These are phyloP conservation scores for Malurus elegans DNA, from an alignment of 2,113 vertebrate species.

Conservation along the genomic window DNA sequence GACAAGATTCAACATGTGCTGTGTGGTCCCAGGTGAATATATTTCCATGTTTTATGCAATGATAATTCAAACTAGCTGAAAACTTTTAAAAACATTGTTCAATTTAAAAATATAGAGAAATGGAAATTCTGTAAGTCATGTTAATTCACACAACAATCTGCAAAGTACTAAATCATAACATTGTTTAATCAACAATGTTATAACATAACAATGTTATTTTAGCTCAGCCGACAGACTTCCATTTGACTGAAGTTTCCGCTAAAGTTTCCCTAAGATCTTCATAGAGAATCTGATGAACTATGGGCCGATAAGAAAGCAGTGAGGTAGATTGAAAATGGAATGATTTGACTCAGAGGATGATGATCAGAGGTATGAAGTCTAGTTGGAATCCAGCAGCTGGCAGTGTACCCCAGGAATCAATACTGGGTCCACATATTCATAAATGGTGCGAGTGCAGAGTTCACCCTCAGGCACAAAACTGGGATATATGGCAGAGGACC, in stretches of 20 bases:
- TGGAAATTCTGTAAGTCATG: background rate
- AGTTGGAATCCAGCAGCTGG: background rate
- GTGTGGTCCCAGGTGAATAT: background rate
- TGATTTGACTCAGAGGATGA: background rate
- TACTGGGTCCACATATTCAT: background rate
- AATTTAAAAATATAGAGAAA: background rate
- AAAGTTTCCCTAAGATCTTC: background rate
- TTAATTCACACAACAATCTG: background rate
- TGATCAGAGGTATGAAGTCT: background rate
- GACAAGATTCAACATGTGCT: constrained; percentile 4
- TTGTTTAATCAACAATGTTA: background rate
- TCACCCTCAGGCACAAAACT: background rate
- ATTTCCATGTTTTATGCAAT: constrained; percentile 19
- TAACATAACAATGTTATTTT: too few species aligned
- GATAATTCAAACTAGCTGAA: background rate
- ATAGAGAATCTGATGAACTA: background rate
- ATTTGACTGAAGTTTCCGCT: background rate
- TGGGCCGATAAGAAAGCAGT: background rate
- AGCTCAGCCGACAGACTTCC: background rate
- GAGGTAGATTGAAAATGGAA: background rate
- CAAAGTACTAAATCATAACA: background rate
- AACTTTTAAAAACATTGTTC: background rate
- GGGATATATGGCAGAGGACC: background rate
- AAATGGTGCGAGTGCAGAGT: background rate
- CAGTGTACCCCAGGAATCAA: background rate